Conservation (phyloP, 2,888 invertebrate genomes). For the Caenorhabditis sp. region DNA sequence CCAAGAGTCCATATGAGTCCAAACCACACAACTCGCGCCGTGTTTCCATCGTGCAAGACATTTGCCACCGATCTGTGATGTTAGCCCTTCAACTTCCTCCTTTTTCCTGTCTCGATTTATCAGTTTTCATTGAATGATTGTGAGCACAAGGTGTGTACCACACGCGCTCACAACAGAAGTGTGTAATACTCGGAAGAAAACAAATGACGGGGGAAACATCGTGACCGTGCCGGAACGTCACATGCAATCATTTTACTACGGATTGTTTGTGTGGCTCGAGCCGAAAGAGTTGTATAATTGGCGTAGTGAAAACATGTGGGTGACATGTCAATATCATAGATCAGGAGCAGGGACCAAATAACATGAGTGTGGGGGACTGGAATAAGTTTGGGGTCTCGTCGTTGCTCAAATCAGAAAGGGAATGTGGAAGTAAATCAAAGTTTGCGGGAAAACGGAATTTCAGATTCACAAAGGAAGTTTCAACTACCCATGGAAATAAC, state of each 20-base stretch:
- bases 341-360: background rate
- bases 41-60: no score
- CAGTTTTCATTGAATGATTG: no score
- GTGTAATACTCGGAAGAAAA: no score
- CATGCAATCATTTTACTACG: slow-evolving; percentile 2
- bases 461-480: background rate
- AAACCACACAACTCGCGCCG: no score
- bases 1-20: no score
- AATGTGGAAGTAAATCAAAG: background rate
- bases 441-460: background rate
- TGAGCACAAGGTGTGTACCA: no score
- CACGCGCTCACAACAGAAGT: background rate
- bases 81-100: no score
- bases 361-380: background rate
- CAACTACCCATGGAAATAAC: no score
- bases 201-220: background rate
- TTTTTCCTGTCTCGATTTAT: no score
- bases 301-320: slow-evolving; percentile 8
- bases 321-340: slow-evolving; percentile 21
- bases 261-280: slow-evolving; percentile 2
- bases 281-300: slow-evolving; percentile 27
- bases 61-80: no score
- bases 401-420: background rate
- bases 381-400: no score
- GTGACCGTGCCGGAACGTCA: slow-evolving; percentile 12